These are phyloP conservation scores for Quadriops clusia DNA, from an alignment of 2,888 invertebrate genomes.

Conservation along the genomic window DNA sequence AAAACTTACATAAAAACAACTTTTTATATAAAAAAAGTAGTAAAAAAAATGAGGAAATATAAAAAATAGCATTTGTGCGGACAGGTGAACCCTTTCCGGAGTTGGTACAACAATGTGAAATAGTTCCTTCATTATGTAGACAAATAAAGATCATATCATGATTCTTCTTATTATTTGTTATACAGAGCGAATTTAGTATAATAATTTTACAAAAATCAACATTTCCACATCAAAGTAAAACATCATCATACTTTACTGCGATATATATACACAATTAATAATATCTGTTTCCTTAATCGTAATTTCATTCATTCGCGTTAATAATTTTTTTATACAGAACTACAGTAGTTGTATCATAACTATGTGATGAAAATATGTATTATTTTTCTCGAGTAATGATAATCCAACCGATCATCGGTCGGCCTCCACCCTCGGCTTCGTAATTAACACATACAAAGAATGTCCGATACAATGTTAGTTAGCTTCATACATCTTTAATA, in stretches of 20 bases:
- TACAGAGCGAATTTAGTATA: constrained; percentile 12
- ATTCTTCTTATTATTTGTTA: constrained; percentile 9
- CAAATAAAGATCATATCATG: too few relatives aligned
- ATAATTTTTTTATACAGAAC: constrained; percentile 21
- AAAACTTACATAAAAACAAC: too few relatives aligned
- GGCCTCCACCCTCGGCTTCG: too few relatives aligned
- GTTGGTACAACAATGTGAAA: constrained; percentile 19
- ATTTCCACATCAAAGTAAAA: constrained; percentile 23
- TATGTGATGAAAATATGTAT: constrained; percentile 36
- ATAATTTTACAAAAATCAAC: constrained; percentile 14
- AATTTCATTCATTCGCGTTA: constrained; percentile 25
- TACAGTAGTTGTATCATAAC: constrained; percentile 24
- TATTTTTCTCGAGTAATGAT: too few relatives aligned
- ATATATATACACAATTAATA: constrained; percentile 27
- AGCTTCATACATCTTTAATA: too few relatives aligned
- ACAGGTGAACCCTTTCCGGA: too few relatives aligned
- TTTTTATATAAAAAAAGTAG: too few relatives aligned
- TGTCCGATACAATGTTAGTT: too few relatives aligned
- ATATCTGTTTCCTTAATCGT: constrained; percentile 17
- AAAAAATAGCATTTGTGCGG: too few relatives aligned
- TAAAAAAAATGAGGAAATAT: too few relatives aligned
- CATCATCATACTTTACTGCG: constrained; percentile 22
- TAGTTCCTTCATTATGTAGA: constrained; percentile 17
- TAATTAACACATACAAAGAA: too few relatives aligned
- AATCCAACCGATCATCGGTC: too few relatives aligned